A percentile compares a stretch with the other conserved stretches of the same genome.
These are phyloP conservation scores for Genyomyrus donnyi DNA, from an alignment of 2,113 vertebrate species.

Conservation along the genomic window DNA sequence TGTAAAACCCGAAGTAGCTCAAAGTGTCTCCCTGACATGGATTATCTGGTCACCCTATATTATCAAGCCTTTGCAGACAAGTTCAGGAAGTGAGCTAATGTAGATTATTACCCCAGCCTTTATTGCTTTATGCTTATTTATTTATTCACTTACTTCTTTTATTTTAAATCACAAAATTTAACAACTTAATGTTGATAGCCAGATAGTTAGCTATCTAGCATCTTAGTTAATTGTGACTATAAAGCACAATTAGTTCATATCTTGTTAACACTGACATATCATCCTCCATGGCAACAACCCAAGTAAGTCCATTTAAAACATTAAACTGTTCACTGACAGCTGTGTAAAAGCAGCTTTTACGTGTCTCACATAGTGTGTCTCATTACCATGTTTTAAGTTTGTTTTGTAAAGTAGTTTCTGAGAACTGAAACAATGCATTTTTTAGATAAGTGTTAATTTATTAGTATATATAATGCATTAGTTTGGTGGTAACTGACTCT, in stretches of 20 bases:
- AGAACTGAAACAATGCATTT: not conserved
- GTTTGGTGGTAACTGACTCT: not conserved
- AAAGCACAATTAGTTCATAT: not conserved
- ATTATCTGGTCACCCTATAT: too few species aligned
- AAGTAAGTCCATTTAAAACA: not conserved
- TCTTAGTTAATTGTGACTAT: not conserved
- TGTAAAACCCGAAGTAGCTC: too few species aligned
- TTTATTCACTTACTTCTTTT: not conserved
- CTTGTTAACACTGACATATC: not conserved
- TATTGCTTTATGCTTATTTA: not conserved
- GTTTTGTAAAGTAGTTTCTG: not conserved
- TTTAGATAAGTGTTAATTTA: not conserved
- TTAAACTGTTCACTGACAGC: not conserved
- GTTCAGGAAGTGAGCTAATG: not conserved
- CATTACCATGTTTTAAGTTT: not conserved
- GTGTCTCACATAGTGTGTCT: not conserved
- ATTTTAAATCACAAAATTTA: not conserved
- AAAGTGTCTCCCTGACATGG: too few species aligned
- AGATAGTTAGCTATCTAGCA: not conserved
- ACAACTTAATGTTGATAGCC: not conserved
- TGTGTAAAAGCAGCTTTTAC: not conserved
- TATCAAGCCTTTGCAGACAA: not conserved
- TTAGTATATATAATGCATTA: not conserved
- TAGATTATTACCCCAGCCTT: not conserved
- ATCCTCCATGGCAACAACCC: not conserved